Evolutionary conservation across 2,888 invertebrate species (phyloP).

Genomic region (Gnatocerus cornutus): DNA sequence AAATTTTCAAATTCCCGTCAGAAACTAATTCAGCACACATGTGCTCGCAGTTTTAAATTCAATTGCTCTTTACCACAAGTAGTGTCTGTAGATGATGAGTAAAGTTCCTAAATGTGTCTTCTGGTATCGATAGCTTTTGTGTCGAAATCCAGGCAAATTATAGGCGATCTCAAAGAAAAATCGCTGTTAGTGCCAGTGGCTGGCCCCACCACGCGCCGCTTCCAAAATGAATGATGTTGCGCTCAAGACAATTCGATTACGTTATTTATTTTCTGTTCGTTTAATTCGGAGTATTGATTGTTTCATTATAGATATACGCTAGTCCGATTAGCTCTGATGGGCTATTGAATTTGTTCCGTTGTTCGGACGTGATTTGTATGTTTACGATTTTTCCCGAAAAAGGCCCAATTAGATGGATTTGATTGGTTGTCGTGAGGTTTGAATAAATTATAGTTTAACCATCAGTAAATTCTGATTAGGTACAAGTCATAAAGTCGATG

Average conservation of each 20-base stretch:
- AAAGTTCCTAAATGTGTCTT: constrained; percentile 8
- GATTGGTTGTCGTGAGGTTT: constrained; percentile 14
- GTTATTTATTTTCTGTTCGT: constrained; percentile 47
- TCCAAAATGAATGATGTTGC: constrained; percentile 41
- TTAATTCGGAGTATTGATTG: constrained; percentile 50
- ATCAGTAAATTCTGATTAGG: constrained; percentile 44
- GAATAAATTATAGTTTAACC: constrained; percentile 38
- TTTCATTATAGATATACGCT: constrained; percentile 46
- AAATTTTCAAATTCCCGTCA: too few species aligned
- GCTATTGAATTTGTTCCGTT: constrained; percentile 46
- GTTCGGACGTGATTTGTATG: constrained; percentile 49
- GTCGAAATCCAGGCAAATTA: constrained; percentile 18
- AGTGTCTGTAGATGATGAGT: constrained; percentile 1
- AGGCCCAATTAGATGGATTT: constrained; percentile 27
- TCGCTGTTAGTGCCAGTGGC: constrained; percentile 25
- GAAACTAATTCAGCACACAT: too few species aligned
- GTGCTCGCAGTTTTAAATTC: not conserved
- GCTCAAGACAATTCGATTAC: constrained; percentile 47
- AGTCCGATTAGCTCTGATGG: constrained; percentile 46
- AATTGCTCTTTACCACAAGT: not conserved
- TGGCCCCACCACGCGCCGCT: constrained; percentile 26
- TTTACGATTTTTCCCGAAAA: constrained; percentile 39
- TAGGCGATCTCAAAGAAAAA: constrained; percentile 32
- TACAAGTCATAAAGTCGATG: constrained; percentile 37
- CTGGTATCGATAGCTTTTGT: constrained; percentile 17